phyloP scores from a whole-genome alignment of 2,113 vertebrate species.

The Cebidichthys violaceus region DNA sequence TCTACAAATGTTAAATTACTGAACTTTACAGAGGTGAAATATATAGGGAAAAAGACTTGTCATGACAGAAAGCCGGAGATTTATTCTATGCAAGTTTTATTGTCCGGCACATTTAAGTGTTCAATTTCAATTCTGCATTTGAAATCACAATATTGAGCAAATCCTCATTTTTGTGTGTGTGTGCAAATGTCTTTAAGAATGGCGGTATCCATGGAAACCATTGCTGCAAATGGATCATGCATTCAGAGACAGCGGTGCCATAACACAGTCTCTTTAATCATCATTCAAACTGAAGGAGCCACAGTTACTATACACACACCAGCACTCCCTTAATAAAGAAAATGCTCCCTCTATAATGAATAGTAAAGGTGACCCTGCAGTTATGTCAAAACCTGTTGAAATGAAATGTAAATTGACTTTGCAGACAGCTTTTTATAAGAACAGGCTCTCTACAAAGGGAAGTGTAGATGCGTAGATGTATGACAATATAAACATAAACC shows the following conservation, averaged over 20 bases:
- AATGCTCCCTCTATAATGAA: conserved; percentile 9
- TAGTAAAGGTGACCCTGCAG: conserved; percentile 22
- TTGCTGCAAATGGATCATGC: conserved; percentile 57
- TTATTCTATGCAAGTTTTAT: not conserved
- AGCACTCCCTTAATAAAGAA: conserved; percentile 30
- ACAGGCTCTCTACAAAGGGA: not conserved
- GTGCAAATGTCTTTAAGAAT: conserved; percentile 38
- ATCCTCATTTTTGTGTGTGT: conserved; percentile 2
- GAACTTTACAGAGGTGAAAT: not conserved
- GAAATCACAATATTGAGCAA: conserved; percentile 31
- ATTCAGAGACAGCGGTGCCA: conserved; percentile 30
- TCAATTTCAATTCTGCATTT: not conserved
- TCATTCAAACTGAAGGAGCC: conserved; percentile 32
- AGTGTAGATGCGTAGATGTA: not conserved
- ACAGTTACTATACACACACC: conserved; percentile 28
- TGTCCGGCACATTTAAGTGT: not conserved
- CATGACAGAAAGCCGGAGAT: not conserved
- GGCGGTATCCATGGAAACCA: conserved; percentile 77
- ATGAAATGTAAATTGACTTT: conserved; percentile 10
- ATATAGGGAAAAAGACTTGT: not conserved
- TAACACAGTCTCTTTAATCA: conserved; percentile 45
- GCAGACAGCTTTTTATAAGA: not conserved
- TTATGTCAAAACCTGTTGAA: conserved; percentile 4
- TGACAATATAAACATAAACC: not conserved
- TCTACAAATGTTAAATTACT: not conserved